A percentile compares a stretch with the other conserved stretches of the same genome.
These are phyloP conservation scores for Romanogobio albipinnatus DNA, from an alignment of 2,113 vertebrate species.

Conservation along the genomic window DNA sequence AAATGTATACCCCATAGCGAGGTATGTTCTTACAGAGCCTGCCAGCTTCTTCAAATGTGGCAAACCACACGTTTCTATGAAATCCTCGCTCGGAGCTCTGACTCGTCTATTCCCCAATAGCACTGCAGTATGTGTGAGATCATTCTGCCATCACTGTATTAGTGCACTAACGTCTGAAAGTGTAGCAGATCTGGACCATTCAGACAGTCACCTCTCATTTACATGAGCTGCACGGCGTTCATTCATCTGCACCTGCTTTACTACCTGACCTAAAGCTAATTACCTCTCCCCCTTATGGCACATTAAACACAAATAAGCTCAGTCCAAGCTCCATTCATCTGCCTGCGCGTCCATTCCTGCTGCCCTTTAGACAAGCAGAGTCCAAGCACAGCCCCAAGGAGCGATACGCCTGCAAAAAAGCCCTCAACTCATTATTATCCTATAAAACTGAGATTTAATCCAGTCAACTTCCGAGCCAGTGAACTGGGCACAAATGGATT, in stretches of 20 bases:
- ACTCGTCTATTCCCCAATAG: too few relatives aligned
- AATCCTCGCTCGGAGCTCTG: too few relatives aligned
- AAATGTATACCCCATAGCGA: too few relatives aligned
- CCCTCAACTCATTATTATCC: constrained; percentile 66
- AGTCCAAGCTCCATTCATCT: constrained; percentile 74
- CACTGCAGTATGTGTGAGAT: too few relatives aligned
- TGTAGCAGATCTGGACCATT: constrained; percentile 23
- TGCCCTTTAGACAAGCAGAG: constrained; percentile 70
- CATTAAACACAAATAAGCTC: constrained; percentile 81
- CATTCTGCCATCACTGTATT: too few relatives aligned
- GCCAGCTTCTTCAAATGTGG: too few relatives aligned
- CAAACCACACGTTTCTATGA: too few relatives aligned
- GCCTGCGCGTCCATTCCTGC: constrained; percentile 65
- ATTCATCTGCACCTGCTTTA: constrained; percentile 77
- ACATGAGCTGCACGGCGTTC: constrained; percentile 72
- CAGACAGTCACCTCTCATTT: constrained; percentile 66
- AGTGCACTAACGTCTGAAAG: too few relatives aligned
- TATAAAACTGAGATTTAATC: constrained; percentile 79
- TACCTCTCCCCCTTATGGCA: constrained; percentile 80
- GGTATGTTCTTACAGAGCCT: too few relatives aligned
- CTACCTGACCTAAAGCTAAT: constrained; percentile 80
- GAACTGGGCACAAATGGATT: constrained; percentile 69
- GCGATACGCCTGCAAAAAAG: constrained; percentile 42
- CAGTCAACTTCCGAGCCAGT: constrained; percentile 76
- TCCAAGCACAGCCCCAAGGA: constrained; percentile 69